These are phyloP conservation scores for Enteromius radiatus DNA, from an alignment of 2,797 vertebrate genomes.

Conservation along the genomic window DNA sequence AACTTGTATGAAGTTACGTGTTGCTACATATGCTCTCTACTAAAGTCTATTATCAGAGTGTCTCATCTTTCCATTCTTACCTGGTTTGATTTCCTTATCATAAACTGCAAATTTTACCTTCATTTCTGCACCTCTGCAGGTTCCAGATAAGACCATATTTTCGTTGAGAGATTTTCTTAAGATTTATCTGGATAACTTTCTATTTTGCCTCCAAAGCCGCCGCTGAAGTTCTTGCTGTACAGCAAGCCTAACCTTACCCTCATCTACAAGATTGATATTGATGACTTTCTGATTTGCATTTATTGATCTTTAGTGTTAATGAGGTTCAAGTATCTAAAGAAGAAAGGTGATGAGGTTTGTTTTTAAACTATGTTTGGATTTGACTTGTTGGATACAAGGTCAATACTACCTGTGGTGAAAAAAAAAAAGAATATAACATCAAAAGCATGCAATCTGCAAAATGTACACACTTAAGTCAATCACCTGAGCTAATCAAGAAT, in stretches of 20 bases:
- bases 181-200: neutral
- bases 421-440: neutral
- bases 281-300: constrained; percentile 9
- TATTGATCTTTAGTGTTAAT: constrained; percentile 22
- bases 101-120: neutral
- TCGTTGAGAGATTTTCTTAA: neutral
- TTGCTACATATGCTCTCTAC: neutral
- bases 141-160: neutral
- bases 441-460: neutral
- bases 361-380: constrained; percentile 15
- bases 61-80: constrained; percentile 4
- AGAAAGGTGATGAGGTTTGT: neutral
- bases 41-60: neutral
- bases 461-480: neutral
- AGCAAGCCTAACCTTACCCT: neutral
- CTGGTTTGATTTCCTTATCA: neutral
- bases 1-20: neutral
- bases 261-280: constrained; percentile 11
- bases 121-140: neutral
- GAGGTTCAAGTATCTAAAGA: constrained; percentile 16
- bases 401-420: neutral
- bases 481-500: too few relatives aligned
- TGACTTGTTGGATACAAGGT: constrained; percentile 10
- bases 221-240: neutral
- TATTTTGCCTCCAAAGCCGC: neutral